Percentiles rank a stretch among this genome's conserved stretches.
These are phyloP conservation scores for Oscheius myriophilus DNA, from an alignment of 2,888 invertebrate species.

Conservation along the genomic window DNA sequence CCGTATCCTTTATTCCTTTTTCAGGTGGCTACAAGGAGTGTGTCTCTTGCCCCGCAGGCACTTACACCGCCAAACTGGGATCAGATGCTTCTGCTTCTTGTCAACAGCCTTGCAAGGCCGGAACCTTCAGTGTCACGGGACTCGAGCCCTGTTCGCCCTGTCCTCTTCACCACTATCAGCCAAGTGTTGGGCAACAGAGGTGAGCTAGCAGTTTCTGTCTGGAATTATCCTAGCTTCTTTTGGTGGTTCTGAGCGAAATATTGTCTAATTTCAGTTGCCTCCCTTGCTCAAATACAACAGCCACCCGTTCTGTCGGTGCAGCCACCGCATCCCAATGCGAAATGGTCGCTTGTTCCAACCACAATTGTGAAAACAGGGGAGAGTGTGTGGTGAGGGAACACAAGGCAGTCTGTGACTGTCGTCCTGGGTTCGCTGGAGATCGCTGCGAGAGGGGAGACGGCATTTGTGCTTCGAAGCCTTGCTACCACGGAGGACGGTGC, in stretches of 20 bases:
- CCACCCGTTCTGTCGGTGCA: constrained; percentile 84
- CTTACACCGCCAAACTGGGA: constrained; percentile 72
- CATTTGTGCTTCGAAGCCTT: constrained; percentile 85
- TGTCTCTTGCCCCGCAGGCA: constrained; percentile 80
- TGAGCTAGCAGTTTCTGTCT: constrained; percentile 77
- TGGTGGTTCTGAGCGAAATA: neutral
- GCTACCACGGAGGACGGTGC: constrained; percentile 95
- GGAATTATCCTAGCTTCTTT: neutral
- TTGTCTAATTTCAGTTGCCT: constrained; percentile 70
- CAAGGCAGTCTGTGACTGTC: constrained; percentile 80
- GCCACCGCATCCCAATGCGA: constrained; percentile 86
- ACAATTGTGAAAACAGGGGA: constrained; percentile 65
- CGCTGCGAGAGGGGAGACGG: constrained; percentile 78
- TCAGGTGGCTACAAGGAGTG: constrained; percentile 74
- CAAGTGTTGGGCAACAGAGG: constrained; percentile 83
- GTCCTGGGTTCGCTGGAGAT: constrained; percentile 86
- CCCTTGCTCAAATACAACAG: constrained; percentile 90
- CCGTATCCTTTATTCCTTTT: neutral
- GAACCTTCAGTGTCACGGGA: constrained; percentile 85
- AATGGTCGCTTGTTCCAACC: constrained; percentile 78
- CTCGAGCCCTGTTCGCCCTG: constrained; percentile 91
- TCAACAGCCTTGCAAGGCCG: constrained; percentile 85
- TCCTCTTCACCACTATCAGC: constrained; percentile 90
- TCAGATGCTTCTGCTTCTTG: constrained; percentile 71
- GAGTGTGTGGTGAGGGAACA: constrained; percentile 63